A percentile compares a stretch with the other conserved stretches of the same genome.
phyloP scores from a whole-genome alignment of 2,888 invertebrate genomes.

The Drosophila kambysellisi region DNA sequence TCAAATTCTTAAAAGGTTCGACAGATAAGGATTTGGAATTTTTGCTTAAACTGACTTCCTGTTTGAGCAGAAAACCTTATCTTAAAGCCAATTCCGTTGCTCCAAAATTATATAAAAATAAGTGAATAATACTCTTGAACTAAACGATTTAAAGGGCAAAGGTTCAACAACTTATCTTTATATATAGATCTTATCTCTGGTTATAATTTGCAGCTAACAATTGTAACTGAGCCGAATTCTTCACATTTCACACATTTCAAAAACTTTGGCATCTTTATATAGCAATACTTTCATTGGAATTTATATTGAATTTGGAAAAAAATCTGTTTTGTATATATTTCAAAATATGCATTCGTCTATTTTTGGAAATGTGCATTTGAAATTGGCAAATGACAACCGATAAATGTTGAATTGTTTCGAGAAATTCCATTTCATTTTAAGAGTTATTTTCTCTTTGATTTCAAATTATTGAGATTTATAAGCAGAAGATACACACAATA shows the following conservation, averaged over 20 bases:
- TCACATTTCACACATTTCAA: slow-evolving; percentile 3
- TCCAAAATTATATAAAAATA: neutral
- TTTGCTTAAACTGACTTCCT: neutral
- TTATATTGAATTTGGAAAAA: slow-evolving; percentile 19
- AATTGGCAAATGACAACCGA: neutral
- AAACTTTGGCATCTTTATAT: slow-evolving; percentile 25
- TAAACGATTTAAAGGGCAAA: neutral
- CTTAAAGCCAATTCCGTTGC: neutral
- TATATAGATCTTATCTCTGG: too few relatives aligned
- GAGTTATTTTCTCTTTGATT: neutral
- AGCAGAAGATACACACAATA: neutral
- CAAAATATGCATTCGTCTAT: slow-evolving; percentile 24
- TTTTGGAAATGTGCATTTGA: slow-evolving; percentile 10
- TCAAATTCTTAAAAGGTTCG: neutral
- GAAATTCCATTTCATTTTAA: neutral
- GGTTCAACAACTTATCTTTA: neutral
- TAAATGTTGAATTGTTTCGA: neutral
- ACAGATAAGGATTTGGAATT: neutral
- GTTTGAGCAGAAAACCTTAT: neutral
- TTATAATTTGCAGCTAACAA: neutral
- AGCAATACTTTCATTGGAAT: slow-evolving; percentile 40
- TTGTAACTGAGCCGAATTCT: slow-evolving; percentile 19
- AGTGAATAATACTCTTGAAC: neutral
- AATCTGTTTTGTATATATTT: slow-evolving; percentile 12
- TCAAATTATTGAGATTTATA: slow-evolving; percentile 3